phyloP scores from a whole-genome alignment of 2,113 vertebrate genomes.

The Dasyurus viverrinus region DNA sequence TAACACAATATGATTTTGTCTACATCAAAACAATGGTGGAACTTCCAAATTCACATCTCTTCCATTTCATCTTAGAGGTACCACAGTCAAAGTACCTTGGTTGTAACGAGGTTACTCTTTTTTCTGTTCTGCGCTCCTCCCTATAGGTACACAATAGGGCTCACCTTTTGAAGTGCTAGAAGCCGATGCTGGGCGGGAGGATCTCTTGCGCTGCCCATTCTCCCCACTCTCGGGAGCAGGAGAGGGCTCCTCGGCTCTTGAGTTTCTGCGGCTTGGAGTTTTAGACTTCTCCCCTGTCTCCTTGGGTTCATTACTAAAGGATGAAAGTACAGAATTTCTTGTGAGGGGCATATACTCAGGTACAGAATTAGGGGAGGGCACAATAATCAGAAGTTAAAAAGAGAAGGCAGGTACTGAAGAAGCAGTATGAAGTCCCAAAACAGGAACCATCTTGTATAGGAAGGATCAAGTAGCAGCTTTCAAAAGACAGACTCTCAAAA shows the following conservation, averaged over 20 bases:
- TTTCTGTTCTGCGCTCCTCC: not conserved
- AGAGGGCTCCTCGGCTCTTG: slow-evolving; percentile 92
- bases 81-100: not conserved
- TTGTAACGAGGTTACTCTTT: not conserved
- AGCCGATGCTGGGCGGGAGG: slow-evolving; percentile 89
- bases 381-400: slow-evolving; percentile 45
- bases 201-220: slow-evolving; percentile 94
- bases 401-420: slow-evolving; percentile 43
- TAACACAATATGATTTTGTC: not conserved
- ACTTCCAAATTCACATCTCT: not conserved
- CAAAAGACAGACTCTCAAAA: not conserved
- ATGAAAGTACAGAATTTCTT: slow-evolving; percentile 80
- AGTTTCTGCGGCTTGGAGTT: slow-evolving; percentile 94
- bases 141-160: slow-evolving; percentile 1
- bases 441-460: not conserved
- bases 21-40: not conserved
- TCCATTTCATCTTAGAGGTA: not conserved
- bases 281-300: slow-evolving; percentile 93
- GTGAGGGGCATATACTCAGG: slow-evolving; percentile 77
- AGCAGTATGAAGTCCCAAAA: not conserved
- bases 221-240: slow-evolving; percentile 88
- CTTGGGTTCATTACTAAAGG: slow-evolving; percentile 89
- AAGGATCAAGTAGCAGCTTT: not conserved
- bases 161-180: slow-evolving; percentile 91
- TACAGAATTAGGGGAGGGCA: slow-evolving; percentile 46